A percentile compares a stretch with the other conserved stretches of the same genome.
phyloP scores from a whole-genome alignment of 2,113 vertebrate genomes.

The Miniopterus natalensis region DNA sequence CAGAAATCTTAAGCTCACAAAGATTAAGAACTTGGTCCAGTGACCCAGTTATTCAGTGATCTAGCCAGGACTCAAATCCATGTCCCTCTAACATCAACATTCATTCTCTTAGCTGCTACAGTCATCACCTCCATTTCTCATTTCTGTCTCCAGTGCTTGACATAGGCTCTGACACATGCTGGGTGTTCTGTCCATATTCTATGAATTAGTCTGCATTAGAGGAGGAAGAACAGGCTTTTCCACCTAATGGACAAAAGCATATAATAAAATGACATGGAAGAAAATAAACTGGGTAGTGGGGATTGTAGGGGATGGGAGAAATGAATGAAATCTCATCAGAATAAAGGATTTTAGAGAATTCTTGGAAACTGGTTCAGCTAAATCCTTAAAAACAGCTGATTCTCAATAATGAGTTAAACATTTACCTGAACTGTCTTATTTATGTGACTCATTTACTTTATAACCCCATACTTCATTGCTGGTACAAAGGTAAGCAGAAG shows the following conservation, averaged over 20 bases:
- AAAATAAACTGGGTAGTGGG: not conserved
- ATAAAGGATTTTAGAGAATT: constrained; percentile 13
- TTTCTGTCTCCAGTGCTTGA: not conserved
- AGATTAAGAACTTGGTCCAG: not conserved
- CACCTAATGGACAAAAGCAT: not conserved
- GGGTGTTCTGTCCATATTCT: not conserved
- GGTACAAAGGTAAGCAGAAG: not conserved
- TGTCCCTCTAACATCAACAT: not conserved
- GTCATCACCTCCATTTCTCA: not conserved
- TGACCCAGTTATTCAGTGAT: not conserved
- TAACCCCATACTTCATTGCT: not conserved
- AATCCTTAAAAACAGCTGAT: not conserved
- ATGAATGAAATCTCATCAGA: not conserved
- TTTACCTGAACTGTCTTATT: constrained; percentile 12
- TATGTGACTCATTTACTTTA: constrained; percentile 16
- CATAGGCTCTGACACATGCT: not conserved
- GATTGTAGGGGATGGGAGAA: not conserved
- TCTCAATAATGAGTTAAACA: constrained; percentile 10
- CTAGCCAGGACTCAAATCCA: not conserved
- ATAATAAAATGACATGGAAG: constrained; percentile 26
- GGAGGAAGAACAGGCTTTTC: not conserved
- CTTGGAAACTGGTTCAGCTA: constrained; percentile 6
- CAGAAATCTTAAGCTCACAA: not conserved
- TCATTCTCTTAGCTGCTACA: not conserved
- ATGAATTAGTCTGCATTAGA: not conserved